Evolutionary conservation across 2,113 vertebrate species (phyloP), one percentile per base, ranked within the genome.

Genomic region (Cyprinodon tularosa): DNA sequence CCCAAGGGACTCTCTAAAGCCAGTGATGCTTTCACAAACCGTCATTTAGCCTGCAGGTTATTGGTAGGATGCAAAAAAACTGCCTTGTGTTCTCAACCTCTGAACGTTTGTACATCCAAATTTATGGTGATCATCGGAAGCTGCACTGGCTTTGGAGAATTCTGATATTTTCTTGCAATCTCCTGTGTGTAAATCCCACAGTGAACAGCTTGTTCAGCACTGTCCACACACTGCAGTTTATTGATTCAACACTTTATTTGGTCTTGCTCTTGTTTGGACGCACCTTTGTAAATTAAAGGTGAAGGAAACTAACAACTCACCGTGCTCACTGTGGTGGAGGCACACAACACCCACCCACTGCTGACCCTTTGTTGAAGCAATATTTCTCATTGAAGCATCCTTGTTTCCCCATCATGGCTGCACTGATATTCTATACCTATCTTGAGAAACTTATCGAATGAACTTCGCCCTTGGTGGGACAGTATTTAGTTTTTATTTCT

Each of bases 201-300:
- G 81, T 85, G 84, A 88, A 85, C 80, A 74, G 84, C 66, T 80
- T 83, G 86, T 84, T 89, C 86, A 90, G 86, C 89, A 84, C 14
- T 2, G 36, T 74, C 72, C 57, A 71, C 74, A 77, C 48, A 77
- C 72, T 84, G 84, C 77, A 83, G 69, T 53, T 59, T 85, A 86
- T 81, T 77, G 86, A 88, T 87, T 86, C 75, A 77, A 71, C 68
- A 77, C 72, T 86, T 85, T 76, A 80, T 78, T 82, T 68, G 39
- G 74, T 59, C 74, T 57, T 53, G 50, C 66, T 77, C 80, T 89
- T 76, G 61, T 84, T 81, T 81, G 80, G 75, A 84, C 82, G 76
- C 73, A 76, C 48, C 66, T 77, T 74, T 81, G 76, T 79, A 72
- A 81, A 77, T 78, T 74, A 57, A 72, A 20, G 62, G 74, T 75